Percentiles rank a stretch among this genome's conserved stretches.
Evolutionary conservation across 1,140 invertebrate species (phyloP).

Genomic region (Ylistrum balloti): DNA sequence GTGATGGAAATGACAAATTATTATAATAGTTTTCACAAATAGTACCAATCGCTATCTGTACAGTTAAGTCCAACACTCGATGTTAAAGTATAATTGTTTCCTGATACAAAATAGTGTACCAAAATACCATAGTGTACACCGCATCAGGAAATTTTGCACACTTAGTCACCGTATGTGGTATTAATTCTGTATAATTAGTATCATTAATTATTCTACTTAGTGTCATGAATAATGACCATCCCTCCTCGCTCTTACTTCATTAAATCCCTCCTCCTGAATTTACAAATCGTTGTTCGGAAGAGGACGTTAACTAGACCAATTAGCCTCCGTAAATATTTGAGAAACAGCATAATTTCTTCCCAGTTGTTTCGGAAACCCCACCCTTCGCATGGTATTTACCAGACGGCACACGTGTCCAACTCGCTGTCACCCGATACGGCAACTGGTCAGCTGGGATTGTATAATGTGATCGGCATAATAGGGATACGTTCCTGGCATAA

Average conservation of each 20-base stretch:
- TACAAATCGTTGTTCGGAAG: background rate
- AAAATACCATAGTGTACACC: background rate
- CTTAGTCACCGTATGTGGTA: background rate
- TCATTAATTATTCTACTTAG: constrained; percentile 18
- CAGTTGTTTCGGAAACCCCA: background rate
- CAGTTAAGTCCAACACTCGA: no score
- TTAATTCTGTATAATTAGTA: background rate
- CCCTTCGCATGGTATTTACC: background rate
- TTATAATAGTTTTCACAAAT: no score
- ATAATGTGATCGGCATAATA: no score
- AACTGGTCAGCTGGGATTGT: background rate
- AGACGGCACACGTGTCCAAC: background rate
- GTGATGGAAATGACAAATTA: no score
- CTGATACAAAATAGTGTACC: no score
- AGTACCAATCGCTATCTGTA: no score
- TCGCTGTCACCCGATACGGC: background rate
- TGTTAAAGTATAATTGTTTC: no score
- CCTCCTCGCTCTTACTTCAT: background rate
- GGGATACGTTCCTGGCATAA: no score
- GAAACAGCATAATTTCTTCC: background rate
- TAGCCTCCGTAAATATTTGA: background rate
- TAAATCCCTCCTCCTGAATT: background rate
- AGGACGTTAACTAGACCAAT: background rate
- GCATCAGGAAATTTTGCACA: background rate
- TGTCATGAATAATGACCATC: background rate